Conservation (phyloP, 64 coral and sea anemone species). For the Hydrozoanthus tunicans region DNA sequence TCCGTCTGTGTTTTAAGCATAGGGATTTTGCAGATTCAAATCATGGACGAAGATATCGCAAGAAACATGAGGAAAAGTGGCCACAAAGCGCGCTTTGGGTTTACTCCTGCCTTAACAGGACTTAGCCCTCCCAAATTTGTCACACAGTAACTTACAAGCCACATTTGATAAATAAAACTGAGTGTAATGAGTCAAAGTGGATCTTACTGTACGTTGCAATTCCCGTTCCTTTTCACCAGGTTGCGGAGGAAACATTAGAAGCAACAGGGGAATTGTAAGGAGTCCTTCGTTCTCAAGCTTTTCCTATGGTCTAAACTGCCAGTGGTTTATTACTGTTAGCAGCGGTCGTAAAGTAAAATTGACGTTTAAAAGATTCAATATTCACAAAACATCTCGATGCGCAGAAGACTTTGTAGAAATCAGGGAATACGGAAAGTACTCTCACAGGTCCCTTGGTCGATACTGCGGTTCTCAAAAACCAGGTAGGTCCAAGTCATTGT, state of each 20-base stretch:
- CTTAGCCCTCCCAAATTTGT: too few species aligned
- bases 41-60: too few species aligned
- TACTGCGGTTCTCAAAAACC: conserved; percentile 4
- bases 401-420: conserved; percentile 24
- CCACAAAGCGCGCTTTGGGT: too few species aligned
- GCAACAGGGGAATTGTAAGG: background rate
- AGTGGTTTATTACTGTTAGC: conserved; percentile 47
- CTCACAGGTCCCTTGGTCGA: conserved; percentile 26
- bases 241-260: conserved; percentile 41
- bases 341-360: conserved; percentile 12
- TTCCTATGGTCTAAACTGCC: conserved; percentile 28
- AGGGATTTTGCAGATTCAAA: too few species aligned
- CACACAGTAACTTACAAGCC: too few species aligned
- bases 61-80: too few species aligned
- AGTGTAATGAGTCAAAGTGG: too few species aligned
- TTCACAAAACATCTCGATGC: conserved; percentile 9
- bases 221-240: background rate
- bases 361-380: conserved; percentile 26
- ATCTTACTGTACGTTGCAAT: background rate
- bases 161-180: too few species aligned
- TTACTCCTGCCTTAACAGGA: too few species aligned
- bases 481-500: background rate
- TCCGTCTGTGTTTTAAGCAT: too few species aligned
- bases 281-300: conserved; percentile 22
- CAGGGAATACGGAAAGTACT: conserved; percentile 7